Evolutionary conservation across 1,140 invertebrate species (phyloP).

Genomic region (Drosophila nigrodunni): DNA sequence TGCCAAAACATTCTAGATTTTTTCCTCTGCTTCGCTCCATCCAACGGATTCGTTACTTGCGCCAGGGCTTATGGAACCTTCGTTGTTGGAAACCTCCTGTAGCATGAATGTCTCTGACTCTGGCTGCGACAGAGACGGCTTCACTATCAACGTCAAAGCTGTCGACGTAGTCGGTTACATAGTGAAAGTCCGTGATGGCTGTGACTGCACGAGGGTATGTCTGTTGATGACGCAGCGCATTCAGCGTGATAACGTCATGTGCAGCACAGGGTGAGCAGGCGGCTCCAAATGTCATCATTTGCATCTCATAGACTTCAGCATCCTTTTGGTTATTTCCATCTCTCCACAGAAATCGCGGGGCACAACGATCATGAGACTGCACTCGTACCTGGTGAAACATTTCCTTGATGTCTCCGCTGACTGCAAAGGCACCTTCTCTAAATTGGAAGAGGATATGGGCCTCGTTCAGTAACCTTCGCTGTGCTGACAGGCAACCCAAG

Average conservation of each 20-base stretch:
- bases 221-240: too few relatives aligned
- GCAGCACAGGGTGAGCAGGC: neutral
- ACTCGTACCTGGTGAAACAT: neutral
- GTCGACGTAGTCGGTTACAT: neutral
- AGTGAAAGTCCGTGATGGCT: conserved; percentile 22
- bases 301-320: neutral
- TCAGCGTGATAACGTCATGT: too few relatives aligned
- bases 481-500: too few relatives aligned
- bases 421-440: neutral
- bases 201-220: too few relatives aligned
- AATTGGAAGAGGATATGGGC: neutral
- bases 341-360: neutral
- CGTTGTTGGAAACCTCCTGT: too few relatives aligned
- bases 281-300: neutral
- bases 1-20: too few relatives aligned
- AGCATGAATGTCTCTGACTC: neutral
- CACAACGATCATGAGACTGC: neutral
- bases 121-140: neutral
- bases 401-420: neutral
- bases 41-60: too few relatives aligned
- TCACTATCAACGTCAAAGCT: neutral
- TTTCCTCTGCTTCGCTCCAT: too few relatives aligned
- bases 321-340: neutral
- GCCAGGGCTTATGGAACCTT: too few relatives aligned
- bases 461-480: too few relatives aligned